Evolutionary conservation across 2,888 invertebrate genomes (phyloP), one percentile per base, ranked within the genome.

Genomic region (Eupeodes luniger): DNA sequence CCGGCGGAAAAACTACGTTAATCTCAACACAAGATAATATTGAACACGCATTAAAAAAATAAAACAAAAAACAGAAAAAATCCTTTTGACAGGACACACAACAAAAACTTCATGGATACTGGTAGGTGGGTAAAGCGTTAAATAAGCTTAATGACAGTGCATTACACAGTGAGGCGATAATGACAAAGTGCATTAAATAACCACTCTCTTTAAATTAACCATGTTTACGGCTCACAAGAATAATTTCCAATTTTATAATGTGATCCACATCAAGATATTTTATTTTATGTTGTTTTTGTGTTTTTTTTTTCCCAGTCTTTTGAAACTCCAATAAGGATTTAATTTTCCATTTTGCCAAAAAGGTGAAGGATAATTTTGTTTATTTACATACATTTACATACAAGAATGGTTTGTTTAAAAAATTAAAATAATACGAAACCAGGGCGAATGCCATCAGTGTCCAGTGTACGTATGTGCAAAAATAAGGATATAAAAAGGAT

Each of bases 171-270:
- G 83, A 78, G 74, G 61, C 66, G 72, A 83, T 78, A 72, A 79
- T 79, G 55, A 79, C 74, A 74, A 59, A 78, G 55, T 79, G 67
- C 34, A 75, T 86, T 79, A 75, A 82, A 79, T 82, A 61, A 82
- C 82, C 86, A 79, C 70, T 72, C 75, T 80, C 75, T 76, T 83
- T 79, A 70, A 82, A 87, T 83, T 82, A 87, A 87, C 64, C 57
- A 64, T 76, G 79, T 70, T 86, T 86, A 76, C 79, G 82, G 59
- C 79, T 86, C 86, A 66, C 59, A 69, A 77, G 76, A 85, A 85
- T 81, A 77, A 81, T 76, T 83, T 83, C 61, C 79, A 80, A 70
- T 83, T 80, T 70, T 70, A 27, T 27, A 27, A 27, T 70, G 59
- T 72, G 75, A 75, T 67, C n/a, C 5, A 44, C 40, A 57, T 40